Percentiles rank a stretch among this genome's conserved stretches.
Evolutionary conservation across 2,113 vertebrate genomes (phyloP).

Genomic region (Gymnogyps californianus): DNA sequence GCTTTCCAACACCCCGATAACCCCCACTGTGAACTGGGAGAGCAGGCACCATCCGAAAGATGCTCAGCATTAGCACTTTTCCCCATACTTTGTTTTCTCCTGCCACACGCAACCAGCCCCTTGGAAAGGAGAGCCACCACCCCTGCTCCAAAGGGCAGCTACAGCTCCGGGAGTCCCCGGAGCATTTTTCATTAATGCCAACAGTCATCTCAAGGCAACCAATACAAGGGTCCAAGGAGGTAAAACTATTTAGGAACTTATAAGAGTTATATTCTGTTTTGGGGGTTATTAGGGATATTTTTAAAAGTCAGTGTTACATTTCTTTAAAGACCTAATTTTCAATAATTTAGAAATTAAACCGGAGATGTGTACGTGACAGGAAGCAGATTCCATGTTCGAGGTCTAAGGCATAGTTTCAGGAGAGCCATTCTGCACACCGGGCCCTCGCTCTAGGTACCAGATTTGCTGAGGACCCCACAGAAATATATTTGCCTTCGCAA

Average conservation of each 20-base stretch:
- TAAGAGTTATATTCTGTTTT: background rate
- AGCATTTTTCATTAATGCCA: background rate
- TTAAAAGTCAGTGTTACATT: background rate
- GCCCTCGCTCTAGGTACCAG: background rate
- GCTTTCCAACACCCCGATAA: background rate
- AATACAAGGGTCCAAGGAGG: background rate
- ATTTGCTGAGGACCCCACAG: background rate
- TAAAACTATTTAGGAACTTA: background rate
- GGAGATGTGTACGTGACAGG: fast-evolving
- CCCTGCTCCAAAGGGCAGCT: background rate
- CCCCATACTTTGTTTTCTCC: background rate
- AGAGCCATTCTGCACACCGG: fast-evolving
- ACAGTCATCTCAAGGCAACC: background rate
- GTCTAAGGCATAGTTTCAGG: background rate
- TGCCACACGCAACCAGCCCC: background rate
- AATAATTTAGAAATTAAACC: background rate
- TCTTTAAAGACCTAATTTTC: background rate
- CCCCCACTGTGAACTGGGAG: background rate
- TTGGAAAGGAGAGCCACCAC: too few species aligned
- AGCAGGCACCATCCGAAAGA: background rate
- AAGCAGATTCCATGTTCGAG: fast-evolving
- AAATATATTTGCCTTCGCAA: fast-evolving
- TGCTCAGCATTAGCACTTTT: background rate
- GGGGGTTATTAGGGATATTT: background rate
- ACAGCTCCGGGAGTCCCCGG: background rate